Conservation (phyloP, 2,113 vertebrate species). For the Rynchops niger region DNA sequence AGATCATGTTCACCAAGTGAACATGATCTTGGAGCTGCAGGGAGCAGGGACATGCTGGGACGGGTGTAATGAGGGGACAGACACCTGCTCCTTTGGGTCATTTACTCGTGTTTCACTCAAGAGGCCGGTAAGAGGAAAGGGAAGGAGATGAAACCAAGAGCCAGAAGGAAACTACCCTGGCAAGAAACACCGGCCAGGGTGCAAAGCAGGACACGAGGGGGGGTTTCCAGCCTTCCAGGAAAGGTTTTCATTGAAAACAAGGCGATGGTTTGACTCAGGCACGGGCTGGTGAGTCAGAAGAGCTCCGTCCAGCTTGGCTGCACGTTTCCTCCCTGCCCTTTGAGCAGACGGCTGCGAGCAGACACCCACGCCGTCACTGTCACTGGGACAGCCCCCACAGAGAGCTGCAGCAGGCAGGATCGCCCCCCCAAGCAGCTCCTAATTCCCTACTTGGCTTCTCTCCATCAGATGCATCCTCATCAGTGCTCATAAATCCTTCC, state of each 20-base stretch:
- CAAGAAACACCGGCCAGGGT: not conserved
- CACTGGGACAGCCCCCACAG: fast-evolving
- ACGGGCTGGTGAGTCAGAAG: not conserved
- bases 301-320: not conserved
- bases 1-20: not conserved
- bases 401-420: not conserved
- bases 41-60: not conserved
- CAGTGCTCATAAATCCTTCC: not conserved
- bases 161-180: not conserved
- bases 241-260: not conserved
- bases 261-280: not conserved
- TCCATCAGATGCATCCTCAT: not conserved
- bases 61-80: not conserved
- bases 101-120: not conserved
- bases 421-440: not conserved
- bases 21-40: not conserved
- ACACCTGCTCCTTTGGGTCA: not conserved
- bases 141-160: not conserved
- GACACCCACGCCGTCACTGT: not conserved
- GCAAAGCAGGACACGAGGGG: not conserved
- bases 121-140: not conserved
- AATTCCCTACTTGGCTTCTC: not conserved
- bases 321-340: not conserved
- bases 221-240: conserved; percentile 27
- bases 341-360: not conserved